Base-by-base conservation (phyloP, 1,140 invertebrate genomes). In the Idris sp. region DNA sequence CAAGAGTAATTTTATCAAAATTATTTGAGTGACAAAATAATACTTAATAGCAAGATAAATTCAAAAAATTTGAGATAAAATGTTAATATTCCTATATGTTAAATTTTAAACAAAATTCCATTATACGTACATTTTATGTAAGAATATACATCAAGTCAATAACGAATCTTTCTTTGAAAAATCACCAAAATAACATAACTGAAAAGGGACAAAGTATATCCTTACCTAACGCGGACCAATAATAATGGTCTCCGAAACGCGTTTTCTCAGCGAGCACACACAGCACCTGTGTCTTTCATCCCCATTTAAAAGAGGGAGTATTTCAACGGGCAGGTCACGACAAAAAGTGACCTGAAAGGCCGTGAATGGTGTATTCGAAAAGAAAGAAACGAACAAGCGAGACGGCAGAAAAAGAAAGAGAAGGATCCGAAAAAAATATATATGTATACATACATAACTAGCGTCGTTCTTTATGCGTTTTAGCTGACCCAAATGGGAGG, bases 271-370 rank as follows among this genome's bases (percentile, higher is more conserved):
- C 69, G 54, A 51, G 61, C n/a, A n/a, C n/a, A n/a, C n/a, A 68
- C 78, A 80, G 77, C 79, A 81, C 81, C 80, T 82, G 81, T 77
- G 68, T 44, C 76, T 80, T 83, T 83, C 77, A 82, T 80, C 78
- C 80, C 79, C 35, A 64, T 62, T 67, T 72, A 64, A 68, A 67
- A 51, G 71, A 61, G 64, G 73, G 75, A 71, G 74, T 74, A 44
- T 73, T 74, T 62, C 51, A 76, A 68, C 56, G 69, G n/a, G 72
- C 69, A 76, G 78, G 76, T 80, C 77, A 75, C 64, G 72, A 79
- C 62, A 77, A 79, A 76, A 77, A 79, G 36, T 59, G 43, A 74
- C 59, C 59, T 25, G n/a, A 61, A 51, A 62, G 28, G 48, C 49
- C 56, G 59, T 74, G 43, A 75, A 75, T 48, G 51, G 62, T 48